These are phyloP conservation scores for Pantherophis vulpinus DNA, from an alignment of 2,797 vertebrate species.

Conservation along the genomic window DNA sequence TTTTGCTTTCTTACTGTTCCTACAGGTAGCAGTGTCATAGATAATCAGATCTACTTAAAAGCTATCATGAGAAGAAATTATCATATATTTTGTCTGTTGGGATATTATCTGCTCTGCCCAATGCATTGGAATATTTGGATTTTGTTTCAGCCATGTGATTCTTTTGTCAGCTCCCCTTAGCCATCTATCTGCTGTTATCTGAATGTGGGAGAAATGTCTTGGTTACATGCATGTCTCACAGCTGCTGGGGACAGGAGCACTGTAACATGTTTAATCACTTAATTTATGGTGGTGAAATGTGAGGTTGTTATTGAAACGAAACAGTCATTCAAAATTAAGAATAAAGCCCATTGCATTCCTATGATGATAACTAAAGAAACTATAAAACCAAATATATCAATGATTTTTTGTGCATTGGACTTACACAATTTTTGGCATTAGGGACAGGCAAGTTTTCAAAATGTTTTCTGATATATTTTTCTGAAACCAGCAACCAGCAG, in stretches of 20 bases:
- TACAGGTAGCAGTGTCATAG: neutral
- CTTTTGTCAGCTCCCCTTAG: conserved; percentile 15
- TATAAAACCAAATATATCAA: neutral
- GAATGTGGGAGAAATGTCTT: neutral
- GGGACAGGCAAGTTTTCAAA: neutral
- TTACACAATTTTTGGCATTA: too few species aligned
- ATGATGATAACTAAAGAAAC: conserved; percentile 7
- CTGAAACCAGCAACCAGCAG: neutral
- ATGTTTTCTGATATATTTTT: neutral
- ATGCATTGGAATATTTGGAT: neutral
- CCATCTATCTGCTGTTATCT: neutral
- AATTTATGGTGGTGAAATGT: conserved; percentile 1
- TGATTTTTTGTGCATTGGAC: neutral
- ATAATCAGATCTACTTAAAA: neutral
- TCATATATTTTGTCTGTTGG: neutral
- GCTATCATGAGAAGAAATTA: neutral
- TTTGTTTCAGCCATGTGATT: neutral
- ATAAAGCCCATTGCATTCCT: conserved; percentile 8
- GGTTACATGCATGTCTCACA: conserved; percentile 6
- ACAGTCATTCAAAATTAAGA: conserved; percentile 18
- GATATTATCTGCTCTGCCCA: neutral
- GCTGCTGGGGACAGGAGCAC: neutral
- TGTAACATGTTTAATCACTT: neutral
- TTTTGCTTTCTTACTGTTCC: conserved; percentile 4
- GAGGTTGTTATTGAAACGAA: neutral